phyloP scores from a whole-genome alignment of 2,113 vertebrate species.

The Pygoscelis adeliae region DNA sequence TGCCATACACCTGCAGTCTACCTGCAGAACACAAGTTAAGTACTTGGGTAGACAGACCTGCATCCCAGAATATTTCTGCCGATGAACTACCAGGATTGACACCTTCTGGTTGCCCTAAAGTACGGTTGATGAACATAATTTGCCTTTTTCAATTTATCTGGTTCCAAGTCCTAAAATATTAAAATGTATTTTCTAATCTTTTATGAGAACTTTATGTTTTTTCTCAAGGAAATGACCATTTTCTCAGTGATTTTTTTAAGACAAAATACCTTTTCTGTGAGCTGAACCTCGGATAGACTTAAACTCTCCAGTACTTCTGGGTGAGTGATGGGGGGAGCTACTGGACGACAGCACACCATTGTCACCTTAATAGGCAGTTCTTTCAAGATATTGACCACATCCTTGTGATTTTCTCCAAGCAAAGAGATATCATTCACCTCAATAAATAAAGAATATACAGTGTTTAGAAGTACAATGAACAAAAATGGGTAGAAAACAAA shows the following conservation, averaged over 20 bases:
- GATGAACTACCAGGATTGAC: background rate
- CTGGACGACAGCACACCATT: constrained; percentile 89
- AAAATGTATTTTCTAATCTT: background rate
- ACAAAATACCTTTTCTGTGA: constrained; percentile 72
- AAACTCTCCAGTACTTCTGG: constrained; percentile 64
- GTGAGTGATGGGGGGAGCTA: constrained; percentile 65
- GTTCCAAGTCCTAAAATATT: background rate
- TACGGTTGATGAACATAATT: fast-evolving
- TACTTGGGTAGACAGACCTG: background rate
- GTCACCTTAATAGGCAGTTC: constrained; percentile 88
- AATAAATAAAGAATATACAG: background rate
- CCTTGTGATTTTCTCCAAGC: constrained; percentile 91
- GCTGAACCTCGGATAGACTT: constrained; percentile 60
- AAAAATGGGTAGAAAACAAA: background rate
- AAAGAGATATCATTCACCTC: constrained; percentile 92
- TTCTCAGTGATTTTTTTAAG: background rate
- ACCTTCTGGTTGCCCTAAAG: background rate
- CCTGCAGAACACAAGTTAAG: background rate
- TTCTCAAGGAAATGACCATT: background rate
- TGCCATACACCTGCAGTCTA: background rate
- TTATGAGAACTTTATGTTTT: background rate
- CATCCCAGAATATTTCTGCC: background rate
- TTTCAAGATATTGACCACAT: constrained; percentile 92
- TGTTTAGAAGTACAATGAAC: background rate
- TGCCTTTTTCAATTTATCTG: background rate